Evolutionary conservation across 2,888 invertebrate genomes (phyloP).

Genomic region (Tineola bisselliella): DNA sequence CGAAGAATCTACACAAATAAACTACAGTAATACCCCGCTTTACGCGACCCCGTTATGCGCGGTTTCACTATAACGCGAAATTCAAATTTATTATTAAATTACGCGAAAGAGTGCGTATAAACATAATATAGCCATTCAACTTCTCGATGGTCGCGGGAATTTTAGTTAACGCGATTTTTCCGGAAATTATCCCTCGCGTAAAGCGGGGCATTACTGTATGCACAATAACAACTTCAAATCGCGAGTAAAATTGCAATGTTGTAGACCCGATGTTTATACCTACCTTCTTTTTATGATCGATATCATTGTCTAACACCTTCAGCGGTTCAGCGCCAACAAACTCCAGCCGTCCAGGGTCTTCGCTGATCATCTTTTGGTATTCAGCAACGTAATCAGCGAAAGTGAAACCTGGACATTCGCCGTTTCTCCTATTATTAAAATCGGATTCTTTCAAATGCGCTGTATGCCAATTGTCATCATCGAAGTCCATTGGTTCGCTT

Average conservation of each 20-base stretch:
- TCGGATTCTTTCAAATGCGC: slow-evolving; percentile 30
- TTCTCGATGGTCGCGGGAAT: no score
- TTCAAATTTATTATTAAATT: no score
- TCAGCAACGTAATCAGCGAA: slow-evolving; percentile 28
- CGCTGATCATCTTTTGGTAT: slow-evolving; percentile 30
- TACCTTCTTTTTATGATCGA: not conserved
- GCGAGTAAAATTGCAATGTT: not conserved
- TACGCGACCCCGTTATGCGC: no score
- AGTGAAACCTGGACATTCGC: slow-evolving; percentile 27
- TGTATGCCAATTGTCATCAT: slow-evolving; percentile 31
- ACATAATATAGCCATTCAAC: no score
- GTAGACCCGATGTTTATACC: not conserved
- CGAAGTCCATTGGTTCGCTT: not conserved
- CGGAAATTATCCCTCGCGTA: no score
- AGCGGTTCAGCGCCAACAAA: slow-evolving; percentile 35
- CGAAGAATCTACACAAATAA: no score
- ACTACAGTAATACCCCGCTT: no score
- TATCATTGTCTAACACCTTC: slow-evolving; percentile 24
- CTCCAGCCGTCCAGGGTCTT: slow-evolving; percentile 32
- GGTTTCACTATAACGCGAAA: no score
- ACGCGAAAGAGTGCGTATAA: no score
- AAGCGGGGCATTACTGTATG: no score
- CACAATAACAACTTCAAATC: no score
- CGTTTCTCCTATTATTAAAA: slow-evolving; percentile 21
- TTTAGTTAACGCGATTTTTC: no score